Evolutionary conservation across 1,140 invertebrate species (phyloP), one percentile per base, ranked within the genome.

Genomic region (Zaprionus inermis): DNA sequence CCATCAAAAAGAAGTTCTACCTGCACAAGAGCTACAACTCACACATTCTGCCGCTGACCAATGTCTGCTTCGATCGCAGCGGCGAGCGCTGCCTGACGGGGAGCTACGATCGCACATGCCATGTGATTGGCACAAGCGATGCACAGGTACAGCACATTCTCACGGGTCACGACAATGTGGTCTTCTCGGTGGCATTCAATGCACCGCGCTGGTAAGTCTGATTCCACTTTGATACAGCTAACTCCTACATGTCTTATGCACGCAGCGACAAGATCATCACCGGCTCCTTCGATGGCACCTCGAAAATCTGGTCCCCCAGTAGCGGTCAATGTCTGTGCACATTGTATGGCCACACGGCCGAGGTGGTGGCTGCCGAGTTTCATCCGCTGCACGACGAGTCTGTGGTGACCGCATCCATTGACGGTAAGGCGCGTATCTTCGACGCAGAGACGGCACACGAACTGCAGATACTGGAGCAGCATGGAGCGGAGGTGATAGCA

Each of bases 61-160:
- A 97, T 92, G 95, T 97, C 11, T 94, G 95, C 49, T 96, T 97
- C 85, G 95, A 96, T 84, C 95, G 95, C 79, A 93, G 92, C 54
- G 95, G 96, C 0, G 93, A 94, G 54, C 97, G 96, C 91, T 97
- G 96, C 92, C 92, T 97, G 56, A 96, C 96, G 1, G 96, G 96
- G 55, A 97, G 96, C 92, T 97, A 97, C 91, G 96, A 97, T 91
- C 93, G 96, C 79, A 97, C 96, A n/a, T 97, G 96, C 92, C 96
- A 96, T 92, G 93, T 97, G 66, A 97, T 96, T 95, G 94, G 96
- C 90, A 95, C 96, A 69, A 94, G 95, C 58, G 94, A 94, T n/a
- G 96, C 96, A 34, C 93, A 93, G 59, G 96, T 97, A 83, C 90
- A 95, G 75, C 93, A 94, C 81, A 95, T 95, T 44, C 93, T 97